These are phyloP conservation scores for Dione juno DNA, from an alignment of 2,888 invertebrate genomes.

Conservation along the genomic window DNA sequence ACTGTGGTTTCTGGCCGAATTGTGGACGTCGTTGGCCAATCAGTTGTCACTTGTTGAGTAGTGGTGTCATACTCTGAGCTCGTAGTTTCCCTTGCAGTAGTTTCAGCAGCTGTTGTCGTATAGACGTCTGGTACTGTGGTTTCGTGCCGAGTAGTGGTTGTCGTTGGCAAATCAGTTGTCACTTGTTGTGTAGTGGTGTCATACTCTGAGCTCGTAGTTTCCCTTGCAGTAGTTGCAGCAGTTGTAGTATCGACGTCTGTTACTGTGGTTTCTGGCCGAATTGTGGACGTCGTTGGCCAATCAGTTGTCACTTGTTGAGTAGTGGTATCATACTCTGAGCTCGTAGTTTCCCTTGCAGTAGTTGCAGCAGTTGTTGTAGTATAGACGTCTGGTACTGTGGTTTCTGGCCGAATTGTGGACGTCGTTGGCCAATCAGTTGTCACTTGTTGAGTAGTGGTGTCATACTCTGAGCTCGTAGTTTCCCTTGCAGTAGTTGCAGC, in stretches of 20 bases:
- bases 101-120: not conserved
- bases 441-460: not conserved
- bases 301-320: not conserved
- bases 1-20: not conserved
- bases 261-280: no score
- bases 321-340: not conserved
- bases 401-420: not conserved
- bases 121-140: not conserved
- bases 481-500: not conserved
- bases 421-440: not conserved
- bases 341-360: not conserved
- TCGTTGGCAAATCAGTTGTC: not conserved
- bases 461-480: not conserved
- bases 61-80: not conserved
- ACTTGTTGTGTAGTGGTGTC: not conserved
- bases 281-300: no score
- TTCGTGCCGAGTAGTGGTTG: not conserved
- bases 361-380: not conserved
- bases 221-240: not conserved
- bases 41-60: not conserved
- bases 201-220: not conserved
- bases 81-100: constrained; percentile 12
- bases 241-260: no score
- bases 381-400: not conserved
- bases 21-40: not conserved